phyloP scores from a whole-genome alignment of 1,140 invertebrate species.

The Eupristina koningsbergeri region DNA sequence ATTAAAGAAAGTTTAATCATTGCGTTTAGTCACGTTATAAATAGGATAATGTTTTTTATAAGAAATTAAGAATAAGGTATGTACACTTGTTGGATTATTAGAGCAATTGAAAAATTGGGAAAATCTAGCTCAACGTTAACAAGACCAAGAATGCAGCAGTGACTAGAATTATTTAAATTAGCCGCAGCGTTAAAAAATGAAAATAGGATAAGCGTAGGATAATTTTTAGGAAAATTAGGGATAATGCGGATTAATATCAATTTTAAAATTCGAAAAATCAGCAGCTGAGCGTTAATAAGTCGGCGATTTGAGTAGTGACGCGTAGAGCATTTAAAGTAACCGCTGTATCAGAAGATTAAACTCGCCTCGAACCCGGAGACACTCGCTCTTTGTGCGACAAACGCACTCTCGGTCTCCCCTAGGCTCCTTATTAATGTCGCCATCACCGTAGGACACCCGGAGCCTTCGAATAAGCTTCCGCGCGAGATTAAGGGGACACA shows the following conservation, averaged over 20 bases:
- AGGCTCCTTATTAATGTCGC: conserved; percentile 10
- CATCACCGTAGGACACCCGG: conserved; percentile 17
- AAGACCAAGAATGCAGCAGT: no score
- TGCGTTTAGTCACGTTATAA: no score
- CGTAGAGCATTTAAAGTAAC: not conserved
- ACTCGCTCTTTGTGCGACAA: conserved; percentile 6
- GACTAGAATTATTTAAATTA: no score
- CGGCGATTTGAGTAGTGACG: not conserved
- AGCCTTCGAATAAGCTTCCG: conserved; percentile 26
- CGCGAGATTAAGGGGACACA: not conserved
- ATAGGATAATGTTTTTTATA: no score
- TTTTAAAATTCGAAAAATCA: conserved; percentile 10
- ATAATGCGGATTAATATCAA: no score
- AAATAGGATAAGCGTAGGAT: no score
- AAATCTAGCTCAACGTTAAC: no score
- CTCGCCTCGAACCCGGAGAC: not conserved
- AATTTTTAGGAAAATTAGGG: no score
- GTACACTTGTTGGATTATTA: not conserved
- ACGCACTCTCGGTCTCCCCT: not conserved
- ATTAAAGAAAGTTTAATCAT: no score
- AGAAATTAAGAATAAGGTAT: not conserved
- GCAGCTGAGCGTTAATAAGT: not conserved
- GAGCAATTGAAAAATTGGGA: not conserved
- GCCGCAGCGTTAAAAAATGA: no score
- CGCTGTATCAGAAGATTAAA: conserved; percentile 7